These are phyloP conservation scores for Danio choprae DNA, from an alignment of 2,797 vertebrate genomes.

Conservation along the genomic window DNA sequence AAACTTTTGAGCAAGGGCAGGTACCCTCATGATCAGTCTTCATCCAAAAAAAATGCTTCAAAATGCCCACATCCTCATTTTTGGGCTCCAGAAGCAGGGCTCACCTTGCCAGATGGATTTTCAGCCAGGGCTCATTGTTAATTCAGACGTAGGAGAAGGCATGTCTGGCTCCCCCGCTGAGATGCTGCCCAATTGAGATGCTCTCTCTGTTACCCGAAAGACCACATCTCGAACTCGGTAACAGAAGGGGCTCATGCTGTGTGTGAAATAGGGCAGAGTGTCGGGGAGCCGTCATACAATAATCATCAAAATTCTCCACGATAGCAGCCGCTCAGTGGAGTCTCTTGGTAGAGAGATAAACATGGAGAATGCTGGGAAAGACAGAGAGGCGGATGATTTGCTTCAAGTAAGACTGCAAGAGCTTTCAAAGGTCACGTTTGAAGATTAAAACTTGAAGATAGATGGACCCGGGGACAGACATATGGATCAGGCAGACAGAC, in stretches of 20 bases:
- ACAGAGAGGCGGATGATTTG: not conserved
- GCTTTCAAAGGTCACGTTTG: not conserved
- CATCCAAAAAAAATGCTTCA: not conserved
- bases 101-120: slow-evolving; percentile 2
- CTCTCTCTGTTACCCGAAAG: slow-evolving; percentile 11
- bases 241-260: slow-evolving; percentile 21
- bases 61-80: slow-evolving; percentile 17
- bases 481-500: not conserved
- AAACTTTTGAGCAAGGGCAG: not conserved
- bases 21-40: not conserved
- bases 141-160: slow-evolving; percentile 29
- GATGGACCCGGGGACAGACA: not conserved
- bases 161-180: slow-evolving; percentile 31
- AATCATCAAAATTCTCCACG: slow-evolving; percentile 21
- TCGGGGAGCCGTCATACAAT: not conserved
- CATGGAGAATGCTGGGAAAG: slow-evolving; percentile 3
- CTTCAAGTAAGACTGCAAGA: not conserved
- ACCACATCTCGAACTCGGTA: slow-evolving; percentile 10
- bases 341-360: not conserved
- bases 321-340: not conserved
- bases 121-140: slow-evolving; percentile 28
- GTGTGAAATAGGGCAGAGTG: slow-evolving; percentile 28
- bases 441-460: not conserved
- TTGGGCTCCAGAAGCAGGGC: not conserved
- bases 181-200: slow-evolving; percentile 29